Conservation (phyloP, 2,113 vertebrate genomes). For the Forbesichthys agassizii region DNA sequence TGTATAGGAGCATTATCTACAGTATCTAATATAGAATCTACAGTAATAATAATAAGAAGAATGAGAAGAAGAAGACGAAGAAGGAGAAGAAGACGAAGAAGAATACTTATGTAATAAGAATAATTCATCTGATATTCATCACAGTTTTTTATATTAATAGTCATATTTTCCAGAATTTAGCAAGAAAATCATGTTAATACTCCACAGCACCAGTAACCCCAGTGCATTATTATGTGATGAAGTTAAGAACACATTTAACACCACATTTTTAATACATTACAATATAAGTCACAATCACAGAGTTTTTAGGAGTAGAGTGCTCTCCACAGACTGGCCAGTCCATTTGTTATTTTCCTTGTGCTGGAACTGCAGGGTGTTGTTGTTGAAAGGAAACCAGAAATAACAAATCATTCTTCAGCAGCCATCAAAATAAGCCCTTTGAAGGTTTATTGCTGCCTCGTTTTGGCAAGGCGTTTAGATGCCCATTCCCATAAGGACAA, state of each 20-base stretch:
- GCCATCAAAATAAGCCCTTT: constrained; percentile 46
- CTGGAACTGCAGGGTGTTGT: constrained; percentile 20
- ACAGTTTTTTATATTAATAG: too few relatives aligned
- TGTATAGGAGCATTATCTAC: background rate
- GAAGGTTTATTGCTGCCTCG: constrained; percentile 57
- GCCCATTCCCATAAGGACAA: constrained; percentile 15
- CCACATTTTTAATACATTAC: background rate
- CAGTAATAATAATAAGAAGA: too few relatives aligned
- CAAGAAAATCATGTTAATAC: too few relatives aligned
- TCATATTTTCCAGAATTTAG: too few relatives aligned
- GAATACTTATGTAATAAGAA: too few relatives aligned
- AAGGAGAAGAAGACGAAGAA: too few relatives aligned
- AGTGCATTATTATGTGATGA: too few relatives aligned
- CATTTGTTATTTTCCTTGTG: constrained; percentile 14
- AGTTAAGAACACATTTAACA: background rate
- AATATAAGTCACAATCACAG: background rate
- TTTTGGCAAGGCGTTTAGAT: constrained; percentile 47
- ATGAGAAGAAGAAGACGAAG: too few relatives aligned
- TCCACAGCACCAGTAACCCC: too few relatives aligned
- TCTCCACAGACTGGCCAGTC: background rate
- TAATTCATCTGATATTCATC: too few relatives aligned
- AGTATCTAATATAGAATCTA: too few relatives aligned
- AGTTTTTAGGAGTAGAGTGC: background rate
- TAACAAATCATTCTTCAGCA: constrained; percentile 43
- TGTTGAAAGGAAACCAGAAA: constrained; percentile 44